Evolutionary conservation across 2,113 vertebrate genomes (phyloP), one percentile per base, ranked within the genome.

Genomic region (Campylomormyrus numenius): DNA sequence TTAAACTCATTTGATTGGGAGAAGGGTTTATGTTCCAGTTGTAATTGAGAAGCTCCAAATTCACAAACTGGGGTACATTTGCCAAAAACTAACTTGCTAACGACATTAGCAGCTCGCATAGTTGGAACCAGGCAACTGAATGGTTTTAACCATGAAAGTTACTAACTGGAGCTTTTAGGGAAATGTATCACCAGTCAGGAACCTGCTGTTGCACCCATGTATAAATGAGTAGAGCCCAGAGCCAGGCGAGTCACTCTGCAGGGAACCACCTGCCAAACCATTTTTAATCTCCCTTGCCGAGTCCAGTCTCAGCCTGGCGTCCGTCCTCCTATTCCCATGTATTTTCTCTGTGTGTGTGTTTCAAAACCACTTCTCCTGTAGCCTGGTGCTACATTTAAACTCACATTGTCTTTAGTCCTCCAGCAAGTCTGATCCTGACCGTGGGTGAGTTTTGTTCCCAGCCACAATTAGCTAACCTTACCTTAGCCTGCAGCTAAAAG

Each of bases 401-500:
- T 88, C 21, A 21, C 87, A 42, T 56, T 31, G 39, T 45, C 87
- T 62, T 45, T 19, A 88, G 19, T 88, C 53, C 53, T 11, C 31
- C 0, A 21, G 96, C 97, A 97, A 97, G 98, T 97, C 96, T 96
- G 96, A 97, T 98, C 98, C 98, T 98, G 97, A 97, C 97, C 97
- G 96, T 96, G 97, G 97, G 97, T 97, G 97, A 97, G 97, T 98
- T 98, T 97, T 98, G 97, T 98, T 98, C 97, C 97, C 97, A 97
- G 97, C 96, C 97, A 97, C 98, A 98, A 99, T 99, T 99, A 99
- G 97, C 96, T 95, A 96, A 97, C 96, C 97, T 97, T 98, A 98
- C 98, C 98, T 98, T 98, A 96, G 98, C 98, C 98, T 97, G 96
- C 96, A 98, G 98, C 98, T 97, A 97, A 97, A 98, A 98, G 96